Evolutionary conservation across 2,888 invertebrate genomes (phyloP), one percentile per base, ranked within the genome.

Genomic region (Macaria liturata): DNA sequence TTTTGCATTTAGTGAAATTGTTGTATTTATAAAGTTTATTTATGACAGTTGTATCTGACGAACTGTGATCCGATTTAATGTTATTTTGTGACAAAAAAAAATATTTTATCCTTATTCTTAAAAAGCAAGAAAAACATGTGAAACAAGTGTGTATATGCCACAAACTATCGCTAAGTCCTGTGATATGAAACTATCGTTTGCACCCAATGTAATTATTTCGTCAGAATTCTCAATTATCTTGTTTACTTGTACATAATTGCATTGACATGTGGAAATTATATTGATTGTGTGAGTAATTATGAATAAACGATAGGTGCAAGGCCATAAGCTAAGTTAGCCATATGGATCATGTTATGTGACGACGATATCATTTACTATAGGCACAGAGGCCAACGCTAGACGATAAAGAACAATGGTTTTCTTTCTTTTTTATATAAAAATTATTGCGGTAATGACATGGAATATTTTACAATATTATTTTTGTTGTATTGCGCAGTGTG

Each of bases 321-420:
- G 84, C 84, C 86, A 86, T 85, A 79, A 72, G 66, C 65, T 78
- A 76, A 77, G 78, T 78, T 81, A 84, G 83, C 77, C 79, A 84
- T 82, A 75, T 73, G 75, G 66, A 72, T 66, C 70, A 68, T 67
- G 62, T 66, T 61, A 67, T 70, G 72, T 75, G 75, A 72, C 76
- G 68, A 69, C 66, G 20, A 20, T 69, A 63, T 67, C 67, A 64
- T 70, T 62, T 61, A 59, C 9, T 20, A 44, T n/a, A 44, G 31
- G 55, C 55, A 40, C 49, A 52, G 55, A 54, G 44, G 54, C 37
- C 30, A 51, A 57, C 46, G 52, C 45, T 62, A 69, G 56, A 62
- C 62, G 66, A 53, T 59, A 61, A 58, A 61, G 57, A 49, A 47
- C 20, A 20, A 20, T 20, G 20, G 20, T 20, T 20, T 20, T 20